Conservation (phyloP, 2,797 vertebrate genomes). For the Carduelis carduelis region DNA sequence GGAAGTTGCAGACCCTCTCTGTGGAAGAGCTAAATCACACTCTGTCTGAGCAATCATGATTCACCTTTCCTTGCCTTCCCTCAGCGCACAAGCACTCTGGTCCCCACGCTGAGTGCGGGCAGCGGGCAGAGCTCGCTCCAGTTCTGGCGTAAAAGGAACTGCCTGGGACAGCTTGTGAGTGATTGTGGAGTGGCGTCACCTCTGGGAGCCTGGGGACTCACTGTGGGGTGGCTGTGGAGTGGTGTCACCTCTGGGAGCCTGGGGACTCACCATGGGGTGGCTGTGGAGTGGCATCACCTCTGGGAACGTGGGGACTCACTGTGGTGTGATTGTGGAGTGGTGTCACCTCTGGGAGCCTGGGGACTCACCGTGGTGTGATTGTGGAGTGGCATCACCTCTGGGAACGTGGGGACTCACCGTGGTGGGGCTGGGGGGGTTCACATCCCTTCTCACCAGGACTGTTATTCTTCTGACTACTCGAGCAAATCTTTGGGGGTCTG, state of each 20-base stretch:
- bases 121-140: background rate
- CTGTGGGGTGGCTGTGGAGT: fast-evolving
- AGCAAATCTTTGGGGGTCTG: background rate
- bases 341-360: too few species aligned
- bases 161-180: background rate
- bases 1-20: background rate
- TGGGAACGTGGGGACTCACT: too few species aligned
- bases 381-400: too few species aligned
- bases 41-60: background rate
- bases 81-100: background rate
- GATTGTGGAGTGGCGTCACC: fast-evolving
- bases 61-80: background rate
- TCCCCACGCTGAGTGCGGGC: background rate
- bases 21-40: background rate
- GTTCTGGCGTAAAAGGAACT: background rate
- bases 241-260: too few species aligned
- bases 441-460: background rate
- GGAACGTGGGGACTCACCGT: too few species aligned
- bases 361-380: too few species aligned
- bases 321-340: too few species aligned
- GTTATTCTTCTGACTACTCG: background rate
- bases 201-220: background rate
- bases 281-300: too few species aligned
- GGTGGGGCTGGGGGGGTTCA: background rate
- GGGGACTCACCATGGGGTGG: too few species aligned